These are phyloP conservation scores for Eurystomus gularis DNA, from an alignment of 2,113 vertebrate species.

Conservation along the genomic window DNA sequence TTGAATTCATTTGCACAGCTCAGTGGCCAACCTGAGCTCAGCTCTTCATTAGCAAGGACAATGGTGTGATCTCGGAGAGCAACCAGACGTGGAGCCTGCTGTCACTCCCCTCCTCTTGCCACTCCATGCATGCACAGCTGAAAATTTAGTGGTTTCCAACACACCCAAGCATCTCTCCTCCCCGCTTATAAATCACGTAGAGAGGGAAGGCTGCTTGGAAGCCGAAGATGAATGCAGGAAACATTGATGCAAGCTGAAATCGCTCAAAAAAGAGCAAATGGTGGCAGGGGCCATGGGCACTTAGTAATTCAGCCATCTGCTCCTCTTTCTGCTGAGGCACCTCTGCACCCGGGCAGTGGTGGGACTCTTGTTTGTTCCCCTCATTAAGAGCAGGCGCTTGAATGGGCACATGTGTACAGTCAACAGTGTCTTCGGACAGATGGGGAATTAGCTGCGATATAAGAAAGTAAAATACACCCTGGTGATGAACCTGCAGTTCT, in stretches of 20 bases:
- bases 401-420: neutral
- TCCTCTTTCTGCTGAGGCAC: neutral
- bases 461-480: neutral
- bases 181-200: neutral
- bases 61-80: neutral
- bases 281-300: neutral
- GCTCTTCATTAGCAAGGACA: neutral
- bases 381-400: conserved; percentile 25
- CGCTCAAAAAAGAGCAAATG: neutral
- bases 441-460: neutral
- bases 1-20: neutral
- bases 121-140: accelerated
- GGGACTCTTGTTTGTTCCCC: neutral
- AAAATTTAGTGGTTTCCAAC: neutral
- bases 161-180: neutral
- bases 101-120: neutral
- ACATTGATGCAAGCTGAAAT: neutral
- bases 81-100: neutral
- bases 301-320: neutral
- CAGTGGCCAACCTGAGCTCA: neutral
- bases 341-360: neutral
- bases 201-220: neutral
- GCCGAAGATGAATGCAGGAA: neutral
- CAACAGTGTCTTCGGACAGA: neutral
- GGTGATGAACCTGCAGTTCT: neutral